Evolutionary conservation across 53 echinoderm and acorn worm species (phyloP).

Genomic region (Paelopatides confundens): DNA sequence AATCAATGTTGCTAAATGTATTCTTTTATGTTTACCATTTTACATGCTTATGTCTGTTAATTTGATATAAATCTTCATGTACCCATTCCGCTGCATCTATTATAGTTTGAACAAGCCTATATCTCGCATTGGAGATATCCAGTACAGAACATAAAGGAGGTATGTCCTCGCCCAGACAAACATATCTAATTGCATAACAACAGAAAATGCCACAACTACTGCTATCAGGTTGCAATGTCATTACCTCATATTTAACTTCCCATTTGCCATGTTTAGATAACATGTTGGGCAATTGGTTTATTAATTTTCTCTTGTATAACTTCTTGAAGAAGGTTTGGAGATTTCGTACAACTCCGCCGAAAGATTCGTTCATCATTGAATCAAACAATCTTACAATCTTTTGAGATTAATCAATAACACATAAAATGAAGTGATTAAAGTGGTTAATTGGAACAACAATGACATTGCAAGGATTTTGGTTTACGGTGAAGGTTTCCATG

Average conservation of each 20-base stretch:
- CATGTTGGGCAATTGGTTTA: background rate
- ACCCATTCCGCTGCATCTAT: background rate
- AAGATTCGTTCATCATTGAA: background rate
- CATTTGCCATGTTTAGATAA: background rate
- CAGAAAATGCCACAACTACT: conserved; percentile 14
- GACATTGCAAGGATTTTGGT: background rate
- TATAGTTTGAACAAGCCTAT: background rate
- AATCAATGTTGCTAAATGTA: too few relatives aligned
- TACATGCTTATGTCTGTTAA: background rate
- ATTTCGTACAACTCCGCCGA: background rate
- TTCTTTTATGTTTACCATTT: background rate
- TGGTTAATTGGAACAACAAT: background rate
- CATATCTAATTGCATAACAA: conserved; percentile 2
- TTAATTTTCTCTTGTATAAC: background rate
- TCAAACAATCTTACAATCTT: background rate
- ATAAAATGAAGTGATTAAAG: background rate
- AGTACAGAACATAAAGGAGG: background rate
- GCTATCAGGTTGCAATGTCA: conserved; percentile 14
- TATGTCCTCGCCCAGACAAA: background rate
- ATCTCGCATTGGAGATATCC: background rate
- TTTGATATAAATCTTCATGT: background rate
- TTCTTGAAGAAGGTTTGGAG: background rate
- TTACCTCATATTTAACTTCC: background rate
- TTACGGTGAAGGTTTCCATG: background rate
- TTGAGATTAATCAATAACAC: background rate